Conservation (phyloP, 2,797 vertebrate genomes). For the Capromys pilorides region DNA sequence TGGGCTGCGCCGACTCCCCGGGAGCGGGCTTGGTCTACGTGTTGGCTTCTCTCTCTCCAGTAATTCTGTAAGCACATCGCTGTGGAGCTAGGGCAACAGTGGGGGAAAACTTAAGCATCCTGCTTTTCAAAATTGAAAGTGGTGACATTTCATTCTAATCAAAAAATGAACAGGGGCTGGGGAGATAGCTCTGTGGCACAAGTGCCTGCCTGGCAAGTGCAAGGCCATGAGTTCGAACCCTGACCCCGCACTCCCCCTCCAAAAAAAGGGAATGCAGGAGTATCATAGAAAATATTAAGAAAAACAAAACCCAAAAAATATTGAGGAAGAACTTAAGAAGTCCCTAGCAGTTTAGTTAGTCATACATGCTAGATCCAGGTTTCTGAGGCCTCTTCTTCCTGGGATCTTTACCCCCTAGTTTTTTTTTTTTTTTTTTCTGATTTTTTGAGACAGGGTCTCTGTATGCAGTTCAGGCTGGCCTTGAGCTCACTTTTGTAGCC, state of each 20-base stretch:
- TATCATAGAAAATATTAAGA: background rate
- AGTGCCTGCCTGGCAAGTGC: too few relatives aligned
- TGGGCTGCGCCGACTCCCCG: background rate
- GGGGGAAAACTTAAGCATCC: background rate
- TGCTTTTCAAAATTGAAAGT: constrained; percentile 9
- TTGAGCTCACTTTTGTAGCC: too few relatives aligned
- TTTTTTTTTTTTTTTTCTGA: too few relatives aligned
- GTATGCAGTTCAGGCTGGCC: too few relatives aligned
- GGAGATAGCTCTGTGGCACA: too few relatives aligned
- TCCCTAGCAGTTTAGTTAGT: background rate
- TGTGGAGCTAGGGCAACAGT: background rate
- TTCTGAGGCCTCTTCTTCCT: background rate
- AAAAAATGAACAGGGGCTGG: too few relatives aligned
- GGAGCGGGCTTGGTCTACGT: background rate
- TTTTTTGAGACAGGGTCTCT: too few relatives aligned
- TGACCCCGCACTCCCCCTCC: too few relatives aligned
- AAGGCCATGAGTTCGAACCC: too few relatives aligned
- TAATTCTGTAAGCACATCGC: background rate
- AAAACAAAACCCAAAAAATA: background rate
- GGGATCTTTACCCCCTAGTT: background rate
- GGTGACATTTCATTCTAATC: background rate
- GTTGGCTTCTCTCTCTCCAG: background rate
- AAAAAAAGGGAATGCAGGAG: background rate
- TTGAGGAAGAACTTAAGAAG: background rate
- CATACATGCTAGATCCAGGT: background rate